Evolutionary conservation across 2,797 vertebrate species (phyloP).

Genomic region (Benthosema pterotum): DNA sequence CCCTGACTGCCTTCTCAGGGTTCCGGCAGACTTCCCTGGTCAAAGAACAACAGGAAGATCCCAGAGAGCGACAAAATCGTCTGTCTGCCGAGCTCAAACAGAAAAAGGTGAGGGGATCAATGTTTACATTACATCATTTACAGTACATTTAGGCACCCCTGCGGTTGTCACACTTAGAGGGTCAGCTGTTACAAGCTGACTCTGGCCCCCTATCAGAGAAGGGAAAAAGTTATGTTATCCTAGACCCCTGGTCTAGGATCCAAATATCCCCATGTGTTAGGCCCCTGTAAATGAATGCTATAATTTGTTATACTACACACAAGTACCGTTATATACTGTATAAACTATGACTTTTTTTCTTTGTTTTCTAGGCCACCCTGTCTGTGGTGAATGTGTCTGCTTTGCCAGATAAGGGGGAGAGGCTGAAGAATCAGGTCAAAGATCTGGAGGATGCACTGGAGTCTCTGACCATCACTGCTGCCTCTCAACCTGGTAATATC

Average conservation of each 20-base stretch:
- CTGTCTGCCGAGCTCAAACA: constrained; percentile 86
- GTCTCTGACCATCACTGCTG: constrained; percentile 75
- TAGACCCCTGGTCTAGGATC: too few species aligned
- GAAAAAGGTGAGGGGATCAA: constrained; percentile 84
- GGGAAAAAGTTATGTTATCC: too few species aligned
- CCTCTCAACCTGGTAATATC: constrained; percentile 62
- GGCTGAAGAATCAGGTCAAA: constrained; percentile 87
- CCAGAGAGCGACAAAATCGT: constrained; percentile 63
- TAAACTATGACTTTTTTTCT: too few species aligned
- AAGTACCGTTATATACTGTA: too few species aligned
- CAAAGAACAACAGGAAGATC: constrained; percentile 50
- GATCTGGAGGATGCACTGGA: constrained; percentile 85
- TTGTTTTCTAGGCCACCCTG: constrained; percentile 89
- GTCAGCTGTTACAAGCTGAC: too few species aligned
- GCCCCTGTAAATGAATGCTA: too few species aligned
- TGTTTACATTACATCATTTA: too few species aligned
- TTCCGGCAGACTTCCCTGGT: constrained; percentile 54
- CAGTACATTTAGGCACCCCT: too few species aligned
- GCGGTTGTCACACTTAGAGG: too few species aligned
- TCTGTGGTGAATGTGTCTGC: constrained; percentile 84
- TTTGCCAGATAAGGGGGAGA: constrained; percentile 92
- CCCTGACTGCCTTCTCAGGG: constrained; percentile 69
- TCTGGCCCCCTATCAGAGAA: too few species aligned
- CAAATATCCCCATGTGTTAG: too few species aligned
- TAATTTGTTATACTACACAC: too few species aligned